Evolutionary conservation across 2,113 vertebrate genomes (phyloP).

Genomic region (Catharus bicknelli): DNA sequence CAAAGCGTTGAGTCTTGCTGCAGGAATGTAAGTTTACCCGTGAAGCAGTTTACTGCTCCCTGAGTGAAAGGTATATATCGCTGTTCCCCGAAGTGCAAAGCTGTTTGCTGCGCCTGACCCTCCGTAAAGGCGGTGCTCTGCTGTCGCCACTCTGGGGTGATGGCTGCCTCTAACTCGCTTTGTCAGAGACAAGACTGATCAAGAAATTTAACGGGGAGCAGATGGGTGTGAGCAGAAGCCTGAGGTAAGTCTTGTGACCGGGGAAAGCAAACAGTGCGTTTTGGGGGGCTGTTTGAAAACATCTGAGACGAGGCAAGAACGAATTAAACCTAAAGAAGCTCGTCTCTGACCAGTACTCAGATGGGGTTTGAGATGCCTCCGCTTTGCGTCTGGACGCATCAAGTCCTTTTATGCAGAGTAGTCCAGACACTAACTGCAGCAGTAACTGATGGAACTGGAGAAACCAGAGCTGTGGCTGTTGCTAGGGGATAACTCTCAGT

Average conservation of each 20-base stretch:
- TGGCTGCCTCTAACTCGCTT: background rate
- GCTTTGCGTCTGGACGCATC: background rate
- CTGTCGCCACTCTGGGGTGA: background rate
- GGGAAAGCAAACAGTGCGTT: background rate
- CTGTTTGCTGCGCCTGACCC: background rate
- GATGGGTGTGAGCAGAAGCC: background rate
- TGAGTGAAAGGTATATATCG: background rate
- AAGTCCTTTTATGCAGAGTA: background rate
- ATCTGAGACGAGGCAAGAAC: background rate
- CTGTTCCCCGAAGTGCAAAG: background rate
- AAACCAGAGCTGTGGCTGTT: background rate
- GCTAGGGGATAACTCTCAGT: background rate
- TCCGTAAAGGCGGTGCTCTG: fast-evolving
- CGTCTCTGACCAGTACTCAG: fast-evolving
- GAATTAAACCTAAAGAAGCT: background rate
- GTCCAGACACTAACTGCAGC: background rate
- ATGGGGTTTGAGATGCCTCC: background rate
- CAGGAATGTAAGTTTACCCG: background rate
- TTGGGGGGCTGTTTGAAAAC: background rate
- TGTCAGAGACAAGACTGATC: background rate
- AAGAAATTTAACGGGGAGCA: background rate
- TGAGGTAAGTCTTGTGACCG: background rate
- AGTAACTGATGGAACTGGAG: background rate
- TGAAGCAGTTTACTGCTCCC: background rate
- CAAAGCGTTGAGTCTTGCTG: background rate